Percentiles rank a stretch among this genome's conserved stretches.
phyloP scores from a whole-genome alignment of 2,888 invertebrate species.

The Eupithecia dodoneata region DNA sequence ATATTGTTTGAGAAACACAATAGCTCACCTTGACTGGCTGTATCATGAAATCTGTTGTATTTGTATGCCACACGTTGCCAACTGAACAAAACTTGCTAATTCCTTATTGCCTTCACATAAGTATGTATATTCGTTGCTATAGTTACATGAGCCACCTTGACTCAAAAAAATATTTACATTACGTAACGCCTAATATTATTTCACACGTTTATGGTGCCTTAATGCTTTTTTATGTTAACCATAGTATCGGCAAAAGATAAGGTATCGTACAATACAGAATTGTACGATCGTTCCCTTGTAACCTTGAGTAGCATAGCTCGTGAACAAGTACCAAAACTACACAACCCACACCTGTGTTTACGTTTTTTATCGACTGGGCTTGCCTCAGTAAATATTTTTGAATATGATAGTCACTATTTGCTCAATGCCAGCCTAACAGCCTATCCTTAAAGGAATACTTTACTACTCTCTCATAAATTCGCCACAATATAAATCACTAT shows the following conservation, averaged over 20 bases:
- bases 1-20: constrained; percentile 52
- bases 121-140: constrained; percentile 32
- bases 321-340: constrained; percentile 29
- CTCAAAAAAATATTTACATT: constrained; percentile 48
- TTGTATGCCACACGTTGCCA: constrained; percentile 47
- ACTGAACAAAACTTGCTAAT: constrained; percentile 46
- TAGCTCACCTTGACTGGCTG: constrained; percentile 58
- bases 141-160: constrained; percentile 43
- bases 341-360: constrained; percentile 69
- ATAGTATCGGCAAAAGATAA: constrained; percentile 57
- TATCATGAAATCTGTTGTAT: constrained; percentile 52
- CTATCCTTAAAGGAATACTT: not conserved
- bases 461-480: not conserved
- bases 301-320: constrained; percentile 66
- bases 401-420: constrained; percentile 34
- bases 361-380: constrained; percentile 58
- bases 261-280: constrained; percentile 46
- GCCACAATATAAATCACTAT: not conserved
- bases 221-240: constrained; percentile 45
- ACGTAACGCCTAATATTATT: constrained; percentile 41
- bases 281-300: constrained; percentile 46
- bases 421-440: not conserved
- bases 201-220: constrained; percentile 43
- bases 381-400: constrained; percentile 39
- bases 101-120: constrained; percentile 35